Base-by-base conservation (phyloP, 2,888 invertebrate genomes). In the Margaritifera margaritifera region DNA sequence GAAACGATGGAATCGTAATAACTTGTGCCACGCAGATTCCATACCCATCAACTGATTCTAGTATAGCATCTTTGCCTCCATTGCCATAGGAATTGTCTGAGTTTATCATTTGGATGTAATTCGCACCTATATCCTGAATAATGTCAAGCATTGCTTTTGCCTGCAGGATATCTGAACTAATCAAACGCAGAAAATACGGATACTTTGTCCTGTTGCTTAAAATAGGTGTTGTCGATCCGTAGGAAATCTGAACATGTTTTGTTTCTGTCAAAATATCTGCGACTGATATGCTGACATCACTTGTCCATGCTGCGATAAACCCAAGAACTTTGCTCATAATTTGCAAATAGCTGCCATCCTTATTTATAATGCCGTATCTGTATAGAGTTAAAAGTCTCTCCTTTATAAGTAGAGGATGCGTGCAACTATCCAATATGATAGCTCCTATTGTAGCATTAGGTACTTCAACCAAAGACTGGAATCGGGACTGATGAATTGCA, bases 141-240 rank as follows among this genome's bases (percentile, higher is more conserved):
- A 67, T 55, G 25, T 71, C 57, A 24, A 75, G 62, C 69, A 75
- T 62, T 50, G 57, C 67, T 52, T 64, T 66, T 4, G 64, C 68
- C 60, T 74, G 74, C 6, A 63, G 24, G n/a, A 59, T 51, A 42
- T 74, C 74, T 50, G 62, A 53, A 1, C 59, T 66, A 6, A 70
- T 68, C 19, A 74, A 62, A 19, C 74, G 64, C 74, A 74, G 70
- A 52, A 74, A 74, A 59, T 71, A 68, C 4, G 74, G 74, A 50
- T 66, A 69, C 19, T 53, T 25, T 15, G 3, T 20, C 53, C 68
- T 62, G 63, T 74, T 58, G 31, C 66, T 71, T 20, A 71, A 55
- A 24, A 22, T 51, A n/a, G 70, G 63, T 22, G 62, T 61, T 27
- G 74, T 71, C n/a, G 70, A 68, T 0, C 60, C 70, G 51, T 69